Percentiles rank a stretch among this genome's conserved stretches.
Conservation (phyloP, 1,140 invertebrate genomes). For the Drosophila ambigua region DNA sequence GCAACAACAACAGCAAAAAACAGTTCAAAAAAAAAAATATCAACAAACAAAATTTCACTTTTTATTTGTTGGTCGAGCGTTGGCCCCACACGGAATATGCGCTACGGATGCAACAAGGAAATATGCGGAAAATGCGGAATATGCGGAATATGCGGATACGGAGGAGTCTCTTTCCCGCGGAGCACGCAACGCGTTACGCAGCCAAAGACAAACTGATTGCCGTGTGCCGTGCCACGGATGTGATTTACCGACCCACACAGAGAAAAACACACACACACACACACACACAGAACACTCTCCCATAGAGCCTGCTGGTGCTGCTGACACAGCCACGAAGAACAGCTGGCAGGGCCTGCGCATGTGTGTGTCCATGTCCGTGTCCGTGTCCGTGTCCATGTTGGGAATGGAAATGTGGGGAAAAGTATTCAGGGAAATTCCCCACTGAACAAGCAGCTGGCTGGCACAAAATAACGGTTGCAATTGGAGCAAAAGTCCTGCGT, state of each 20-base stretch:
- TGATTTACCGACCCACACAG: slow-evolving; percentile 75
- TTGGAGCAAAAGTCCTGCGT: too few relatives aligned
- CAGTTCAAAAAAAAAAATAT: too few relatives aligned
- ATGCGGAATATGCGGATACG: slow-evolving; percentile 9
- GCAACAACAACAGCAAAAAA: too few relatives aligned
- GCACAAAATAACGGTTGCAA: too few relatives aligned
- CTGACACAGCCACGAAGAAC: slow-evolving; percentile 18
- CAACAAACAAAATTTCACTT: slow-evolving; percentile 8
- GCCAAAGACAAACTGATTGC: slow-evolving; percentile 81
- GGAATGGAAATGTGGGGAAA: not conserved
- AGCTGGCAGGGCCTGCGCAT: slow-evolving; percentile 60
- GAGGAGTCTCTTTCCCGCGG: slow-evolving; percentile 32
- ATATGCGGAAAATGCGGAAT: not conserved
- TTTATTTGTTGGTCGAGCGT: not conserved
- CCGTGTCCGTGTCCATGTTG: slow-evolving; percentile 6
- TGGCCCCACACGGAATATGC: not conserved
- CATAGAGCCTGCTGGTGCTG: not conserved
- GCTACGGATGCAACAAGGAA: slow-evolving; percentile 1
- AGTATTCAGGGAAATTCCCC: slow-evolving; percentile 11
- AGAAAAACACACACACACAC: slow-evolving; percentile 23
- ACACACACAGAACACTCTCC: slow-evolving; percentile 25
- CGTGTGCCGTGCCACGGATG: slow-evolving; percentile 75
- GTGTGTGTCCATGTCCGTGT: slow-evolving; percentile 43
- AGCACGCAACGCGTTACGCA: slow-evolving; percentile 79
- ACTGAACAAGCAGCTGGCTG: not conserved